Percentiles rank a stretch among this genome's conserved stretches.
phyloP scores from a whole-genome alignment of 2,888 invertebrate genomes.

The Artemia sp. region DNA sequence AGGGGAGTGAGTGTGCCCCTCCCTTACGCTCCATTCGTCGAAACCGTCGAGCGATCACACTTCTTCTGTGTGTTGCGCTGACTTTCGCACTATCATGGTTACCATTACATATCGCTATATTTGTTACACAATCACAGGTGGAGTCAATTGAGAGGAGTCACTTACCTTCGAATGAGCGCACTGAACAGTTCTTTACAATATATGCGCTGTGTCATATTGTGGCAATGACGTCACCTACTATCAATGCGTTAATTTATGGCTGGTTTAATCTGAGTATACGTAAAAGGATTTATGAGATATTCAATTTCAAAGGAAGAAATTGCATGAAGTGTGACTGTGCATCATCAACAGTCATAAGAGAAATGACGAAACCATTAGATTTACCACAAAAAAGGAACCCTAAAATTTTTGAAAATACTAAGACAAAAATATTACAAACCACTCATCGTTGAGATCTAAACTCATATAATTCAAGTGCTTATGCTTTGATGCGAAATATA shows the following conservation, averaged over 20 bases:
- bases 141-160: neutral
- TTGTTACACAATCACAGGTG: neutral
- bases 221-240: conserved; percentile 17
- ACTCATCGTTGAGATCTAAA: too few species aligned
- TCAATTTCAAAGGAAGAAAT: neutral
- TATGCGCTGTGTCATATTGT: conserved; percentile 15
- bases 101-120: conserved; percentile 16
- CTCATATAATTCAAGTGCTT: too few species aligned
- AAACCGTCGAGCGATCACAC: conserved; percentile 16
- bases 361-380: too few species aligned
- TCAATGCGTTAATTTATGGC: conserved; percentile 16
- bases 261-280: conserved; percentile 17
- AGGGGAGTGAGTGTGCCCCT: neutral
- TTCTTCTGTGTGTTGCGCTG: conserved; percentile 10
- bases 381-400: too few species aligned
- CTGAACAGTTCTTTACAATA: conserved; percentile 16
- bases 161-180: neutral
- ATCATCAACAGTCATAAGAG: too few species aligned
- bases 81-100: conserved; percentile 15
- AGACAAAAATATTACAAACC: too few species aligned
- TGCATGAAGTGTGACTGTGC: neutral
- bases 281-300: neutral
- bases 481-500: too few species aligned
- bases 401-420: too few species aligned
- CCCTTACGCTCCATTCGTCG: conserved; percentile 3